Base-by-base conservation (phyloP, 2,888 invertebrate genomes). In the Epicampocera succincta region DNA sequence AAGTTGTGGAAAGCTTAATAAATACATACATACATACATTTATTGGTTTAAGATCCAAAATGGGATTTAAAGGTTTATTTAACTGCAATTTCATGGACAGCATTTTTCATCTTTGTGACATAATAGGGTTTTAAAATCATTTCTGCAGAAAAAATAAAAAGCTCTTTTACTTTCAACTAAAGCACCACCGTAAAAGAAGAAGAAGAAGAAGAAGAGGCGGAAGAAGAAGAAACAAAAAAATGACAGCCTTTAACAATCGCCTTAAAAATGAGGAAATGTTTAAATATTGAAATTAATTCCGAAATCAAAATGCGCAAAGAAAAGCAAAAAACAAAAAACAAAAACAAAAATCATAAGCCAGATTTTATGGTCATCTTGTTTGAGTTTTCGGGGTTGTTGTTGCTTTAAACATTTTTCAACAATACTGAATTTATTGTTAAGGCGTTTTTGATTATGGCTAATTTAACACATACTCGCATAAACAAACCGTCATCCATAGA, bases 221-320 rank as follows among this genome's bases (percentile, higher is more conserved):
- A 42, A 11, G 56, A 46, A n/a, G n/a, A n/a, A n/a, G n/a, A n/a
- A n/a, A n/a, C n/a, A n/a, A n/a, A n/a, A 15, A 42, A 42, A 21
- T n/a, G 25, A 44, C 44, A 19, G 52, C 1, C 60, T 44, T 40
- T 29, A 76, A 69, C 54, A 69, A 54, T 76, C 76, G 52, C 13
- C 40, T 40, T 6, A 78, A 78, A 58, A 65, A 78, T 68, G 66
- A 79, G 78, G 78, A 79, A 79, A 79, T 79, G 44, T 25, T 79
- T 73, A 61, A 73, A 79, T 73, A 79, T 79, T 79, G 19, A 79
- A 79, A 79, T 79, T 79, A 79, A 79, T 79, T 68, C 78, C 42
- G 19, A 58, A 75, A 50, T 60, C 48, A 50, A 66, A 60, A 29
- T 2, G 13, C 29, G 12, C 17, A 21, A 42, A 15, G 15, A 25